Base-by-base conservation (phyloP, 2,888 invertebrate species). In the Polymixis lichenea region DNA sequence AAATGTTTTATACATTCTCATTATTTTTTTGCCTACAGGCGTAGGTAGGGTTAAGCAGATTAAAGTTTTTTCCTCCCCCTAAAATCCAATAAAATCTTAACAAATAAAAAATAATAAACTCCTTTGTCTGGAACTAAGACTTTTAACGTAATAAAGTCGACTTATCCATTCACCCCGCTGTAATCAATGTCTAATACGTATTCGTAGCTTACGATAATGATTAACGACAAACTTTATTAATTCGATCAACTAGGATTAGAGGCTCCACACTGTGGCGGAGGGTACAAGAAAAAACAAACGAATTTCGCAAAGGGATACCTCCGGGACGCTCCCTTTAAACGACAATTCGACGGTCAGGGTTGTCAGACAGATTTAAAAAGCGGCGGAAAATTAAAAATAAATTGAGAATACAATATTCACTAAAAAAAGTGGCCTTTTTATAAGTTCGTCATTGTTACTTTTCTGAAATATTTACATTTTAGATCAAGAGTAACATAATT, bases 171-270 rank as follows among this genome's bases (percentile, higher is more conserved):
- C 95, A 94, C 95, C 95, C 93, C 91, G 88, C 87, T 90, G 93
- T 91, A 94, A 96, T 96, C 95, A 95, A 92, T 92, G 95, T 96
- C 96, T 96, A 93, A 95, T 95, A 94, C 83, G 93, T 94, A 95
- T 95, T 95, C 95, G 91, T 89, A 94, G 95, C 95, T 96, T 94
- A 95, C 95, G 89, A 95, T 96, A 96, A 96, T 96, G 96, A 96
- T 96, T 93, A 96, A 96, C 96, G 96, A 96, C 95, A 93, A 93
- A 93, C 92, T 94, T 94, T 95, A 95, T 96, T 96, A 96, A 96
- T 96, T 95, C 96, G 95, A 96, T 95, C 94, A 93, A 89, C 91
- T 87, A 80, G 95, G 96, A 95, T 96, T 96, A 96, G 92, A 92
- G 90, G 89, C 91, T 91, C 89, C 91, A 89, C 87, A 87, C 90